phyloP scores from a whole-genome alignment of 2,888 invertebrate species.

The Drosophila emarginata region DNA sequence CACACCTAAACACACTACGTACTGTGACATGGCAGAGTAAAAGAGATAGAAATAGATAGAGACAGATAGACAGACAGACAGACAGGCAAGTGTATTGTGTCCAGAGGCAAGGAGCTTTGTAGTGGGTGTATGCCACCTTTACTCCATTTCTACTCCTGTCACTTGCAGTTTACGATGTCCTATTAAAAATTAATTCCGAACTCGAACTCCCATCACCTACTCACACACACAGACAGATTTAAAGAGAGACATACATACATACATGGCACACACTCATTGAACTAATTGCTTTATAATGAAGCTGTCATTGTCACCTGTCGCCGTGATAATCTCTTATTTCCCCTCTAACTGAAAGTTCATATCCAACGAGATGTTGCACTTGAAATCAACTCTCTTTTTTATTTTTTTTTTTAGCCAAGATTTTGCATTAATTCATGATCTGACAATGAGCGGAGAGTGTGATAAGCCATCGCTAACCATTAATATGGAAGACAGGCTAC shows the following conservation, averaged over 20 bases:
- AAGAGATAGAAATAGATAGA: not conserved
- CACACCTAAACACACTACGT: conserved; percentile 24
- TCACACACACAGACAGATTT: conserved; percentile 7
- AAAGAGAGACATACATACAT: not conserved
- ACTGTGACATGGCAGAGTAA: not conserved
- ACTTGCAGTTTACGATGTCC: conserved; percentile 67
- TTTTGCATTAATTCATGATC: conserved; percentile 35
- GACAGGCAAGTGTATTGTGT: not conserved
- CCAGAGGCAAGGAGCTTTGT: conserved; percentile 24
- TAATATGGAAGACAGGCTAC: conserved; percentile 47
- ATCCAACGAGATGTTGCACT: conserved; percentile 10
- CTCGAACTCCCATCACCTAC: conserved; percentile 6
- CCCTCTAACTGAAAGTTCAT: conserved; percentile 27
- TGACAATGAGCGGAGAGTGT: conserved; percentile 43
- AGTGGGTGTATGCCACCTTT: conserved; percentile 33
- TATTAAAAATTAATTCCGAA: conserved; percentile 72
- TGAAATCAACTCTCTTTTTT: not conserved
- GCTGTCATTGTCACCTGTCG: conserved; percentile 81
- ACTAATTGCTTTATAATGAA: conserved; percentile 79
- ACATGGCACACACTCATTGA: conserved; percentile 20
- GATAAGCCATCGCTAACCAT: conserved; percentile 63
- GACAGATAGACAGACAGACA: conserved; percentile 2
- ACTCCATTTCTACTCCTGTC: conserved; percentile 66
- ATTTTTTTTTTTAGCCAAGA: not conserved
- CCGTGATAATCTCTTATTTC: conserved; percentile 65